phyloP scores from a whole-genome alignment of 1,140 invertebrate species.

The Periplaneta americana region DNA sequence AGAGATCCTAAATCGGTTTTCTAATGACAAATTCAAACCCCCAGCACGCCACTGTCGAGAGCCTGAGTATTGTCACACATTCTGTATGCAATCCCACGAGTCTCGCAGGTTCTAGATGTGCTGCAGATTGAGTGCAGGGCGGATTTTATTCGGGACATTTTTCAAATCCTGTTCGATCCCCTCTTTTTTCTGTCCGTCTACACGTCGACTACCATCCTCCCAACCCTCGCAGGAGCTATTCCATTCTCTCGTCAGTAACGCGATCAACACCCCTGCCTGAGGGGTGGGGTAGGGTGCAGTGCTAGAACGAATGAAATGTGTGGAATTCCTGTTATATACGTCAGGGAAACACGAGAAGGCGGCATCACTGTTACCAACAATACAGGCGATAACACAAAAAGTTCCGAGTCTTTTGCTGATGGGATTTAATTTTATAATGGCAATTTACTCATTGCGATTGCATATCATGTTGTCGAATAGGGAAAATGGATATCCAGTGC shows the following conservation, averaged over 20 bases:
- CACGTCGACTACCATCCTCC: neutral
- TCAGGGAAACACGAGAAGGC: neutral
- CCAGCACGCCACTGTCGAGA: neutral
- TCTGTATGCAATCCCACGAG: neutral
- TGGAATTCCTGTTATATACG: neutral
- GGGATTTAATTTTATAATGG: neutral
- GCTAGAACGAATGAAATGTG: neutral
- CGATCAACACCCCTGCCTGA: neutral
- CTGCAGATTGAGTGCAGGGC: neutral
- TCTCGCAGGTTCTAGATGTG: neutral
- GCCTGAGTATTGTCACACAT: neutral
- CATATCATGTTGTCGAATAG: too few species aligned
- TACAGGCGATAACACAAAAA: neutral
- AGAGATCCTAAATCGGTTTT: too few species aligned
- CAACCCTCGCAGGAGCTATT: too few species aligned
- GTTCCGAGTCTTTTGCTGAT: neutral
- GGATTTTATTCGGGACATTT: neutral
- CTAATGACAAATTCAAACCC: neutral
- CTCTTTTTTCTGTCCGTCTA: neutral
- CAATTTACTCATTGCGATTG: too few species aligned
- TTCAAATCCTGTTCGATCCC: neutral
- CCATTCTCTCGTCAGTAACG: neutral
- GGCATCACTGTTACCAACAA: neutral
- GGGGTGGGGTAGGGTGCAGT: neutral
- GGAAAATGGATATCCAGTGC: too few species aligned